Percentiles rank a stretch among this genome's conserved stretches.
These are phyloP conservation scores for Rhodinocichla rosea DNA, from an alignment of 2,113 vertebrate species.

Conservation along the genomic window DNA sequence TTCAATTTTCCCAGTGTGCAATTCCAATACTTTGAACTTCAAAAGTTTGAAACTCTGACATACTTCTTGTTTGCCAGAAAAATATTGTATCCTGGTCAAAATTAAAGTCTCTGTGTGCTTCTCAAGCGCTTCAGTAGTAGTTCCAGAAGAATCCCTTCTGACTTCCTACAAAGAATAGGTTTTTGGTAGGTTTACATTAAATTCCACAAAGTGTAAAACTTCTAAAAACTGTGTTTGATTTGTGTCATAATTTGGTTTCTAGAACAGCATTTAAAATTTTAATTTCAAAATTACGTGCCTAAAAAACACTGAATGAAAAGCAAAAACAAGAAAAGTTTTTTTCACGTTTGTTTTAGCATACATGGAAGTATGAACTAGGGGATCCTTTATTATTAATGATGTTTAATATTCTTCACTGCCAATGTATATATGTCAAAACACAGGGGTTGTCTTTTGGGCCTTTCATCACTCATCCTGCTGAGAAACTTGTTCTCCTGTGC, in stretches of 20 bases:
- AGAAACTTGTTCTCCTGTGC: not conserved
- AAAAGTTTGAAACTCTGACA: not conserved
- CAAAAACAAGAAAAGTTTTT: not conserved
- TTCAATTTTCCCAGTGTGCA: not conserved
- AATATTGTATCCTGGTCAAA: not conserved
- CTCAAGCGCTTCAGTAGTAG: not conserved
- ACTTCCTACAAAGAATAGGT: not conserved
- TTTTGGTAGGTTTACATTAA: slow-evolving; percentile 44
- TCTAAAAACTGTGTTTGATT: slow-evolving; percentile 16
- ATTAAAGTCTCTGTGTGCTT: not conserved
- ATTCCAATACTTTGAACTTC: not conserved
- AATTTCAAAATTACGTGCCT: not conserved
- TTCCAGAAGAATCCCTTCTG: not conserved
- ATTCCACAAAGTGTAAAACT: not conserved
- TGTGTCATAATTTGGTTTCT: slow-evolving; percentile 1
- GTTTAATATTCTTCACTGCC: not conserved
- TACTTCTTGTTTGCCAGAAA: not conserved
- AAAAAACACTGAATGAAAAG: not conserved
- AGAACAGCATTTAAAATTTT: not conserved
- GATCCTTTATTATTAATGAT: not conserved
- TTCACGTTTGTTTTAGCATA: not conserved
- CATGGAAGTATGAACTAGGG: not conserved
- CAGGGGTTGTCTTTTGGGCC: not conserved
- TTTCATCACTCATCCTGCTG: not conserved
- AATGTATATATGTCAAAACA: not conserved